Evolutionary conservation across 2,797 vertebrate genomes (phyloP), one percentile per base, ranked within the genome.

Genomic region (Decapterus maruadsi): DNA sequence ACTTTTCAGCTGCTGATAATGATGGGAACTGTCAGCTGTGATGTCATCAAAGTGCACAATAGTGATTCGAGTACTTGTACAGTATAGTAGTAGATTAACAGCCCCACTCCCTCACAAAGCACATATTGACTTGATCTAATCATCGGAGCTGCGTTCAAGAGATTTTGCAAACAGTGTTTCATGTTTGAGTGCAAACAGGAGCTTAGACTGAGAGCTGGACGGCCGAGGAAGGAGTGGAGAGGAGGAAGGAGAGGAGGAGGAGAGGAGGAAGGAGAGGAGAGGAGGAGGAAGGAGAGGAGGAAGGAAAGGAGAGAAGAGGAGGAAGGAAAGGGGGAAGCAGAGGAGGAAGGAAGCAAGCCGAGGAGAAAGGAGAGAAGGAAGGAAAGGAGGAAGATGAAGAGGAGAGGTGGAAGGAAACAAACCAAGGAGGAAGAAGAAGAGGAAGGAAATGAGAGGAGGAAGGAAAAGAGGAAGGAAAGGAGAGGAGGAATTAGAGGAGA

Each of bases 381-480:
- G 26, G 26, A 26, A 26, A 26, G 26, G 26, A 26, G n/a, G n/a
- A n/a, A n/a, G n/a, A n/a, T n/a, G n/a, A n/a, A n/a, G 26, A 26
- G 26, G 59, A 74, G 57, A 36, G 54, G 72, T 26, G 71, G 65
- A 42, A 22, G 81, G 80, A 63, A 84, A 75, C 74, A 73, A 82
- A 80, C 60, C n/a, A n/a, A 26, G 26, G 26, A 26, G 26, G 26
- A 26, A 26, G 26, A 3, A 26, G 3, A 26, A 3, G 26, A 26
- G 26, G 26, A 26, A 26, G 26, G 1, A n/a, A n/a, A n/a, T n/a
- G n/a, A 26, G 26, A 26, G 26, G 26, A 26, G 26, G 26, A 68
- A 90, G 85, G 87, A 89, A 87, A 78, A 6, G 56, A 78, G 26
- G 26, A 26, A 26, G 26, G 59, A 74, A 57, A 36, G 54, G 72